Evolutionary conservation across 2,797 vertebrate genomes (phyloP).

Genomic region (Platalea minor): DNA sequence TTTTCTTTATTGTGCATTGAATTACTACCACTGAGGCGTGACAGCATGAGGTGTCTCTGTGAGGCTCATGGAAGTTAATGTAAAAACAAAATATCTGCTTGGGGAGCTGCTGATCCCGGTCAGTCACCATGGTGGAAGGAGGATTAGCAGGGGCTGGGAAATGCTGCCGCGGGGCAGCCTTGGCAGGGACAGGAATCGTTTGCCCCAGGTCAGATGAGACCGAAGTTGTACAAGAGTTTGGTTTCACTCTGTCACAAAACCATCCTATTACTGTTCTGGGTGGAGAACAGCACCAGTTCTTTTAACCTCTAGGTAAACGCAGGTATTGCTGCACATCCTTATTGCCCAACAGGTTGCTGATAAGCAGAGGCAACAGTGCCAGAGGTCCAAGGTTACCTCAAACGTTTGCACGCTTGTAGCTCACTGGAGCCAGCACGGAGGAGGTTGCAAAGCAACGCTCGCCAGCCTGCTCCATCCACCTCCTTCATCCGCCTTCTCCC

Average conservation of each 20-base stretch:
- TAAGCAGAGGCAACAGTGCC: background rate
- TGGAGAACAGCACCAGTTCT: background rate
- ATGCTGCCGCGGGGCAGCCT: background rate
- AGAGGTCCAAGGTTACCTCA: slow-evolving; percentile 7
- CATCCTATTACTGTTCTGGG: background rate
- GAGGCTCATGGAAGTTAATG: background rate
- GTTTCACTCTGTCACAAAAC: background rate
- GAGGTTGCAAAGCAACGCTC: background rate
- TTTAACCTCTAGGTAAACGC: background rate
- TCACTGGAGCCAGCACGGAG: background rate
- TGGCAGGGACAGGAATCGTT: background rate
- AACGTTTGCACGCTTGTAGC: background rate
- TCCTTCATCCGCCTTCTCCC: background rate
- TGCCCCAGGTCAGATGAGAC: background rate
- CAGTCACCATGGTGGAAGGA: background rate
- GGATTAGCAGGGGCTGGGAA: background rate
- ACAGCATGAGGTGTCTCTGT: background rate
- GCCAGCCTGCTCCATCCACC: background rate
- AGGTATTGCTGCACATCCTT: background rate
- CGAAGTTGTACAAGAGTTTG: background rate
- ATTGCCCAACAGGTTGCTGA: background rate
- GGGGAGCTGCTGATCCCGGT: background rate
- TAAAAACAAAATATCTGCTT: background rate
- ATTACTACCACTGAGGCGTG: background rate
- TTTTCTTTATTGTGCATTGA: background rate